Evolutionary conservation across 2,113 vertebrate genomes (phyloP), one percentile per base, ranked within the genome.

Genomic region (Apodemus speciosus): DNA sequence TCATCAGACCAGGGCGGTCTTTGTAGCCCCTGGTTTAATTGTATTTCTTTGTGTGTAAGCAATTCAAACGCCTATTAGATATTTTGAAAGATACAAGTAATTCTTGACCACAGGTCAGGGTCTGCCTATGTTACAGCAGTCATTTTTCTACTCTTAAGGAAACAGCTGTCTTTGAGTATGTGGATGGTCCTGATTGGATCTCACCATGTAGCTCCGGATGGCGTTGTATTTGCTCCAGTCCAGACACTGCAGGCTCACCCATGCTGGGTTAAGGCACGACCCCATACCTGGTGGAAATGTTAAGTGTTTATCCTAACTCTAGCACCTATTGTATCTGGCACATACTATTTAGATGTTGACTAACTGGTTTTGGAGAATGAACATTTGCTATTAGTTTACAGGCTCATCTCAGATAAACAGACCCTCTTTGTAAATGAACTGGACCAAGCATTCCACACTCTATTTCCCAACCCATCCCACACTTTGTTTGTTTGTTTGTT

Each of bases 311-410:
- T 73, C 23, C 11, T 30, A 53, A 49, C 4, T n/a, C 23, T 32
- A 89, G n/a, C 49, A 43, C 40, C 80, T 88, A 40, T 6, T 64
- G 75, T 83, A 68, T n/a, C 27, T 88, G 83, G 71, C 1, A 6
- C 1, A n/a, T 21, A 62, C 1, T 6, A 32, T 20, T 16, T 71
- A 62, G 9, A 3, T 46, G 18, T 23, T 89, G 77, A 35, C 56
- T 80, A 72, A 73, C 77, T 87, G 79, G 60, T 60, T 64, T 83
- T 56, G 35, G 79, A 83, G 68, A 81, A 95, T 92, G 35, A 85
- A 68, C 60, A 32, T 72, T 58, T 60, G 62, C 72, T 94, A 66
- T 0, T 0, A 73, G 43, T 64, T 86, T 79, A 58, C 49, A 66
- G 23, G 13, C 77, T 46, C 9, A 58, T 73, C 27, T 66, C 25